These are phyloP conservation scores for Mastomys natalensis DNA, from an alignment of 2,113 vertebrate species.

Conservation along the genomic window DNA sequence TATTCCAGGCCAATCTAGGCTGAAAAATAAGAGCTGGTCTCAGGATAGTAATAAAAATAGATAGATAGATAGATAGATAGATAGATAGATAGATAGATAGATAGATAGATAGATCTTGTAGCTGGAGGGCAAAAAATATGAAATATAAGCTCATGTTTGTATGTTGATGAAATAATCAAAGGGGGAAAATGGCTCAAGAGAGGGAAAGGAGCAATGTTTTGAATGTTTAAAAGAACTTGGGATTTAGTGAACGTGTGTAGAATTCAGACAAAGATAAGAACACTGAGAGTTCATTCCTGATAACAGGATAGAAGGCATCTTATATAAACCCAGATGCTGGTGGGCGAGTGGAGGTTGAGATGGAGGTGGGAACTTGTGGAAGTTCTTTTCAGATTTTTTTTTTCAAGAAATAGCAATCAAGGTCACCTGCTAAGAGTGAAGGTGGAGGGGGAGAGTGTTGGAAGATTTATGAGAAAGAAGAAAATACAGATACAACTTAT, in stretches of 20 bases:
- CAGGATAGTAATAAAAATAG: not conserved
- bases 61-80: not conserved
- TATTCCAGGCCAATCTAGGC: not conserved
- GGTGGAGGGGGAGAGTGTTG: conserved; percentile 30
- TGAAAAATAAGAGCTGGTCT: not conserved
- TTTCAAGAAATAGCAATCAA: conserved; percentile 50
- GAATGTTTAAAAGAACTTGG: not conserved
- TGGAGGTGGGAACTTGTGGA: conserved; percentile 72
- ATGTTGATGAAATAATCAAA: not conserved
- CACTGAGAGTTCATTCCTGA: conserved; percentile 43
- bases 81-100: not conserved
- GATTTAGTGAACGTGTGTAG: not conserved
- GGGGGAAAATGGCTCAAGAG: no score
- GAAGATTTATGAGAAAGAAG: conserved; percentile 43
- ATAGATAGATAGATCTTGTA: not conserved
- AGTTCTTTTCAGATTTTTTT: conserved; percentile 66
- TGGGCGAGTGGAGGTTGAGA: conserved; percentile 48
- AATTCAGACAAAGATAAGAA: conserved; percentile 34
- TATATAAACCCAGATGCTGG: conserved; percentile 62
- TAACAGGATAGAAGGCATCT: conserved; percentile 56
- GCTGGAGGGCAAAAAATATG: not conserved
- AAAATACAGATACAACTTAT: not conserved
- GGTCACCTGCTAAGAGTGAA: conserved; percentile 66
- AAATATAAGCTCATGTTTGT: not conserved
- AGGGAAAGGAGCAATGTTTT: not conserved